phyloP scores from a whole-genome alignment of 2,888 invertebrate species.

The Helleia helle region DNA sequence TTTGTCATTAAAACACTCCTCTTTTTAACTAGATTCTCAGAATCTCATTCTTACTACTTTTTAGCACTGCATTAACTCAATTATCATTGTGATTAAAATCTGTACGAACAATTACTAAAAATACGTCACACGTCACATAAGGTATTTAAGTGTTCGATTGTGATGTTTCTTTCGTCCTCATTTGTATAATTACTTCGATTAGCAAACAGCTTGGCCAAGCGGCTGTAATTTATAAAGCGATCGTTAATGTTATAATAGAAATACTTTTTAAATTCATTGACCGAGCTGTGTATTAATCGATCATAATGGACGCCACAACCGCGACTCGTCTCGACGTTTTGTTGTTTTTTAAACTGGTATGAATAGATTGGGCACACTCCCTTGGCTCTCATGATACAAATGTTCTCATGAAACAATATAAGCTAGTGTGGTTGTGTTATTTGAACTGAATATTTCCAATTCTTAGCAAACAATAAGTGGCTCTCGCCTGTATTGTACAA shows the following conservation, averaged over 20 bases:
- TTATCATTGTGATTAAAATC: too few relatives aligned
- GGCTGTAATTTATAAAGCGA: slow-evolving; percentile 8
- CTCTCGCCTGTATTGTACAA: slow-evolving; percentile 22
- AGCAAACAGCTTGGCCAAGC: slow-evolving; percentile 4
- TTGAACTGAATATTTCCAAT: slow-evolving; percentile 38
- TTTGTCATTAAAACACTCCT: too few relatives aligned
- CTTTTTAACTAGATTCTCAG: too few relatives aligned
- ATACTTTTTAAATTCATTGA: slow-evolving; percentile 7
- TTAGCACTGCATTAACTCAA: too few relatives aligned
- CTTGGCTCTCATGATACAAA: slow-evolving; percentile 50
- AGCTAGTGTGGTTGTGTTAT: slow-evolving; percentile 44
- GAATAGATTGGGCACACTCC: slow-evolving; percentile 39
- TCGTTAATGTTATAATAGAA: slow-evolving; percentile 9
- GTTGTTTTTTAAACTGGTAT: slow-evolving; percentile 22
- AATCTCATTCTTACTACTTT: too few relatives aligned
- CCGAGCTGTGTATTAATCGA: slow-evolving; percentile 9
- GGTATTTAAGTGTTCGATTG: neutral
- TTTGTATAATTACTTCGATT: slow-evolving; percentile 6
- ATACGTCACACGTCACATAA: neutral
- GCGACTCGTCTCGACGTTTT: slow-evolving; percentile 1
- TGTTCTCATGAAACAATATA: slow-evolving; percentile 59
- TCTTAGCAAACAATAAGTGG: slow-evolving; percentile 31
- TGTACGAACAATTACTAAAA: too few relatives aligned
- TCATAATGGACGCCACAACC: slow-evolving; percentile 1
- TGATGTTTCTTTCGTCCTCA: slow-evolving; percentile 8